These are phyloP conservation scores for Lydus trimaculatus DNA, from an alignment of 2,888 invertebrate genomes.

Conservation along the genomic window DNA sequence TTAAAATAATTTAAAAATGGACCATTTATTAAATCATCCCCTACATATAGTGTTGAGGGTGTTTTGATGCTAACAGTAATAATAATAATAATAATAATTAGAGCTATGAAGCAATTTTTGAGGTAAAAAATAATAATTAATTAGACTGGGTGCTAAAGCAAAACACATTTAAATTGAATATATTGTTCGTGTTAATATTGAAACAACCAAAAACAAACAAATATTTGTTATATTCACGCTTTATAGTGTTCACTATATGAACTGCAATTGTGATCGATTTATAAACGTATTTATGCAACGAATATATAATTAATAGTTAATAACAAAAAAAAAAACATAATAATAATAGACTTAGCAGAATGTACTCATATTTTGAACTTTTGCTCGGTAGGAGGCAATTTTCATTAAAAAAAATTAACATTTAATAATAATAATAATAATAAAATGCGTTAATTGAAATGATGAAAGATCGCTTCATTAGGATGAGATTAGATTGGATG, in stretches of 20 bases:
- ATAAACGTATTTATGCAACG: slow-evolving; percentile 54
- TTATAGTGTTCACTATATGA: slow-evolving; percentile 62
- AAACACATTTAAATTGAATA: slow-evolving; percentile 13
- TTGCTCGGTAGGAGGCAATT: slow-evolving; percentile 43
- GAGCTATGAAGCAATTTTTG: slow-evolving; percentile 28
- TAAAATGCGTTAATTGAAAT: background rate
- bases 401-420: slow-evolving; percentile 28
- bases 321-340: slow-evolving; percentile 36
- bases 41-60: background rate
- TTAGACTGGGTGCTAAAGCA: slow-evolving; percentile 58
- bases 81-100: slow-evolving; percentile 3
- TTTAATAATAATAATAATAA: background rate
- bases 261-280: slow-evolving; percentile 62
- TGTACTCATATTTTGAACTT: slow-evolving; percentile 40
- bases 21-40: background rate
- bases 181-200: slow-evolving; percentile 55
- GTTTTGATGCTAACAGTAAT: background rate
- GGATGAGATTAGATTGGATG: no score
- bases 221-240: slow-evolving; percentile 56
- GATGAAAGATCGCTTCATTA: slow-evolving; percentile 6
- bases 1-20: background rate
- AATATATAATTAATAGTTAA: slow-evolving; percentile 40
- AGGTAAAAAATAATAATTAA: slow-evolving; percentile 35
- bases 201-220: slow-evolving; percentile 25
- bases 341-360: slow-evolving; percentile 23